Evolutionary conservation across 1,140 invertebrate species (phyloP), one percentile per base, ranked within the genome.

Genomic region (Drosophila bocki): DNA sequence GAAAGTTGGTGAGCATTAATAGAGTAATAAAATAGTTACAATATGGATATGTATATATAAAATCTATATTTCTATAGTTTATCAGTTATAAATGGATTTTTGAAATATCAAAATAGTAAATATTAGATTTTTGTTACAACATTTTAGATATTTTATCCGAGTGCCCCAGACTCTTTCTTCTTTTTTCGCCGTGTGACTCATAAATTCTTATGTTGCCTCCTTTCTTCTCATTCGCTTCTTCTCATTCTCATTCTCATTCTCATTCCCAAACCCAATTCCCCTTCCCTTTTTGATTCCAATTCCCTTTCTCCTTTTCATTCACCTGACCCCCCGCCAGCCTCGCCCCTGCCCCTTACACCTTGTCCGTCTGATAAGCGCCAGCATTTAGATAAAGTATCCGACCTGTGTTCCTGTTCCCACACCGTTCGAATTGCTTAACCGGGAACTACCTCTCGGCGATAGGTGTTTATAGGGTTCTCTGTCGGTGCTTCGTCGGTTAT

Each of bases 301-400:
- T 65, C 45, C 22, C 59, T 22, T 70, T 75, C 39, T 61, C 70
- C 39, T 15, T 26, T 37, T 47, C 32, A 44, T 50, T 76, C 47
- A 63, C 45, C 59, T 51, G 61, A 50, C 33, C 41, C 37, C 48
- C 45, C 59, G 37, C 53, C 33, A 37, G 53, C 33, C 53, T 35
- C 33, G 33, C 53, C 53, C 17, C 53, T 37, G 33, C 67, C 61
- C 45, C 47, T 45, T 29, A 17, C 45, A 47, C 39, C 48, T 63
- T 51, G 39, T 47, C 53, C 65, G 60, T 13, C 74, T 88, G 84
- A 87, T 87, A 87, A 87, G 84, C 84, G 85, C 80, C 84, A 84
- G 84, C 64, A 69, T 87, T 87, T 80, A 88, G 84, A 87, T 88
- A 84, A 78, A 78, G 71, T 65, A 74, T 64, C 70, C 57, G 50